These are phyloP conservation scores for Meloidogyne floridensis DNA, from an alignment of 1,140 invertebrate genomes.

Conservation along the genomic window DNA sequence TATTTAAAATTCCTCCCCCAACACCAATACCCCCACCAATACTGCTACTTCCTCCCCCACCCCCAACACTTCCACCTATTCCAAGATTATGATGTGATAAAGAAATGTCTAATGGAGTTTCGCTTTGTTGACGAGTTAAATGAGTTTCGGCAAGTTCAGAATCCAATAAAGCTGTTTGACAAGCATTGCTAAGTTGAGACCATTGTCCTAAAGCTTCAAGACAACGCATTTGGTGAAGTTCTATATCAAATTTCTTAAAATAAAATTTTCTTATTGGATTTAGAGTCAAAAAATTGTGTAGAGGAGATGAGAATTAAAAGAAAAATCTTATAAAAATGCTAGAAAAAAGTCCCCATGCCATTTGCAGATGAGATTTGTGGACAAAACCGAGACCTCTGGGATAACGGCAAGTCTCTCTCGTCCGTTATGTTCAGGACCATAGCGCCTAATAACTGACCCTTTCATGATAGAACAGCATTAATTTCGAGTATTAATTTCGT, in stretches of 20 bases:
- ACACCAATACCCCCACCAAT: not conserved
- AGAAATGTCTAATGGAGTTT: constrained; percentile 10
- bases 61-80: not conserved
- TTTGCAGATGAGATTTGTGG: too few species aligned
- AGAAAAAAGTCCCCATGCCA: too few species aligned
- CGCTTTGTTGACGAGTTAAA: constrained; percentile 12
- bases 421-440: too few species aligned
- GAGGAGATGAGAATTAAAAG: too few species aligned
- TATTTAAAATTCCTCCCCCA: not conserved
- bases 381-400: too few species aligned
- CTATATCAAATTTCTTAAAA: constrained; percentile 71
- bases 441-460: too few species aligned
- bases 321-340: too few species aligned
- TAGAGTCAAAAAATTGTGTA: too few species aligned
- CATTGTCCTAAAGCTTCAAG: constrained; percentile 95
- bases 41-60: not conserved
- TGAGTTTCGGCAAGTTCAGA: constrained; percentile 27
- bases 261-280: not conserved
- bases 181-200: constrained; percentile 69
- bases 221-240: constrained; percentile 91
- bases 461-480: too few species aligned
- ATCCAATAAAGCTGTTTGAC: constrained; percentile 39
- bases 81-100: not conserved
- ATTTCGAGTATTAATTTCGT: too few species aligned
- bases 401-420: too few species aligned